These are phyloP conservation scores for Pimephales promelas DNA, from an alignment of 2,113 vertebrate genomes.

Conservation along the genomic window DNA sequence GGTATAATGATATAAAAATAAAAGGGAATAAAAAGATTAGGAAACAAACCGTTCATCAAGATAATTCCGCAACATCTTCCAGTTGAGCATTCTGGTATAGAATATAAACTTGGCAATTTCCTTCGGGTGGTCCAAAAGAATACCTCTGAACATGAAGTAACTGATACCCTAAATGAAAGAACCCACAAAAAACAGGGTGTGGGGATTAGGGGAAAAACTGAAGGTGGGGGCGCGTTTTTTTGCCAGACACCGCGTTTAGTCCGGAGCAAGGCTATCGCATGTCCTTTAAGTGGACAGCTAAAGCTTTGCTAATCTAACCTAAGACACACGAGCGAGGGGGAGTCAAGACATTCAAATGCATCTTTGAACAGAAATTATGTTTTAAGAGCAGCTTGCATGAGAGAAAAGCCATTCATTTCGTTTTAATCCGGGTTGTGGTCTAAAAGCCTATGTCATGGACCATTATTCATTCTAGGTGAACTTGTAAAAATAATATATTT, in stretches of 20 bases:
- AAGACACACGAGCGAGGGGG: constrained; percentile 13
- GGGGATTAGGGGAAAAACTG: constrained; percentile 34
- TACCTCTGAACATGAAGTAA: constrained; percentile 97
- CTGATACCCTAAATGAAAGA: constrained; percentile 84
- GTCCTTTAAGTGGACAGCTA: constrained; percentile 43
- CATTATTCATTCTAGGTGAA: constrained; percentile 17
- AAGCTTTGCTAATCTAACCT: constrained; percentile 49
- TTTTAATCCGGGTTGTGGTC: constrained; percentile 9
- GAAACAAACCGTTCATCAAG: constrained; percentile 90
- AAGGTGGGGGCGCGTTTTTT: constrained; percentile 1
- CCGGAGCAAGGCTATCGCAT: constrained; percentile 43
- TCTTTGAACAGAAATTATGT: constrained; percentile 16
- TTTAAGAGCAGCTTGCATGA: constrained; percentile 28
- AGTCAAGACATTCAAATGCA: constrained; percentile 31
- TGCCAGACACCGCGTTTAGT: constrained; percentile 1
- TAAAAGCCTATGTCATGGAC: constrained; percentile 29
- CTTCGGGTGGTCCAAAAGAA: constrained; percentile 89
- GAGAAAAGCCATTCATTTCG: constrained; percentile 28
- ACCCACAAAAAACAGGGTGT: constrained; percentile 16
- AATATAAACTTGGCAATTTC: constrained; percentile 99
- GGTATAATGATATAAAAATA: not conserved
- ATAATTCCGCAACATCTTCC: constrained; percentile 98
- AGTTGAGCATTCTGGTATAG: constrained; percentile 95
- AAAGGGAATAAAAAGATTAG: not conserved
- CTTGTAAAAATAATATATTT: constrained; percentile 31